Percentiles rank a stretch among this genome's conserved stretches.
phyloP scores from a whole-genome alignment of 2,113 vertebrate species.

The Scomber japonicus region DNA sequence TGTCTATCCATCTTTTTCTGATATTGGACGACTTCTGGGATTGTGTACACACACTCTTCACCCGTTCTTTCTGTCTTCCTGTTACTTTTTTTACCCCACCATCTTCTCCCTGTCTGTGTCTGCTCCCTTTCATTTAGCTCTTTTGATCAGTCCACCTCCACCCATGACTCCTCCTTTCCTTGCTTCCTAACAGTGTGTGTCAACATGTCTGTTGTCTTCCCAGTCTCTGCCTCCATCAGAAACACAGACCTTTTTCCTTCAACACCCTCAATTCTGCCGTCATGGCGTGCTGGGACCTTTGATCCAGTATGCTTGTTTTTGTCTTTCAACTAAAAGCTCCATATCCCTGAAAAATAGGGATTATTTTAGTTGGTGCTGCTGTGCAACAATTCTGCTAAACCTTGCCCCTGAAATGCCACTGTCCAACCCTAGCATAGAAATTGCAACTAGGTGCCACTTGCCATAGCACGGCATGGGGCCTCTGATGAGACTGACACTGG shows the following conservation, averaged over 20 bases:
- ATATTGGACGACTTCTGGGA: constrained; percentile 34
- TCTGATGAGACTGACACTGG: neutral
- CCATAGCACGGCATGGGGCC: neutral
- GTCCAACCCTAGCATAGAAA: neutral
- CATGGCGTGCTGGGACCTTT: constrained; percentile 23
- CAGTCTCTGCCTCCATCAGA: constrained; percentile 26
- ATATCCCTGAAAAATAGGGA: neutral
- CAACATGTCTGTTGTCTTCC: constrained; percentile 38
- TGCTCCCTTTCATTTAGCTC: constrained; percentile 33
- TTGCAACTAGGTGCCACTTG: too few species aligned
- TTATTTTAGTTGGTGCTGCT: neutral
- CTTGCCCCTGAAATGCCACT: too few species aligned
- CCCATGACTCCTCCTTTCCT: constrained; percentile 11
- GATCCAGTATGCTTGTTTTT: constrained; percentile 23
- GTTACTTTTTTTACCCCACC: constrained; percentile 27
- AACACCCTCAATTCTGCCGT: neutral
- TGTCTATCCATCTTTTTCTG: constrained; percentile 44
- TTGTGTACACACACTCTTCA: constrained; percentile 12
- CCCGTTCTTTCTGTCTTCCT: constrained; percentile 27
- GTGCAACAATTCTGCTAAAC: neutral
- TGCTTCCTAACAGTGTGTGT: constrained; percentile 30
- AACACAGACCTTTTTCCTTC: neutral
- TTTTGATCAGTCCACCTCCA: constrained; percentile 26
- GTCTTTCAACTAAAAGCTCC: constrained; percentile 22
- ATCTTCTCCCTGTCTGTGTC: constrained; percentile 13